These are phyloP conservation scores for Natrix natrix DNA, from an alignment of 2,797 vertebrate genomes.

Conservation along the genomic window DNA sequence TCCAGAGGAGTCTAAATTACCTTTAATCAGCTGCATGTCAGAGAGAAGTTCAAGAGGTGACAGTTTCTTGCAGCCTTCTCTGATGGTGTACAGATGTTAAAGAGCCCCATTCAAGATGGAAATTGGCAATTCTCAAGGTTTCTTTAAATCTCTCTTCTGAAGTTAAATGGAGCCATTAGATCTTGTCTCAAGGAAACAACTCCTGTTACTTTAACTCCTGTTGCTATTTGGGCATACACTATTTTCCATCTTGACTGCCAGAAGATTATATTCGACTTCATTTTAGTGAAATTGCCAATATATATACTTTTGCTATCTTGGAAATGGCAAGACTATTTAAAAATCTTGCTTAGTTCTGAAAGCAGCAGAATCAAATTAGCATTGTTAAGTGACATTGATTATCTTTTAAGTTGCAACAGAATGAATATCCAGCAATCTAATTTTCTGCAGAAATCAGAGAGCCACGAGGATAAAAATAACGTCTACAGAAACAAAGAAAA, in stretches of 20 bases:
- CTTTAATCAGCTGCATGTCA: neutral
- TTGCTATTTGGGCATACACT: neutral
- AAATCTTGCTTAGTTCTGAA: neutral
- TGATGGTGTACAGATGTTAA: neutral
- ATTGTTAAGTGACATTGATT: constrained; percentile 7
- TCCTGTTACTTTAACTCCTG: neutral
- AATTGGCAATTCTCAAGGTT: neutral
- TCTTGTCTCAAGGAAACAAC: neutral
- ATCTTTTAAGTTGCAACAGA: constrained; percentile 12
- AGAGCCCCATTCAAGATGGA: neutral
- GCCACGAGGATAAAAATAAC: neutral
- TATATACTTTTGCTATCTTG: neutral
- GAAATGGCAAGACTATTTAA: constrained; percentile 6
- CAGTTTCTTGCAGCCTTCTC: neutral
- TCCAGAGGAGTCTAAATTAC: neutral
- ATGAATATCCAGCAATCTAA: constrained; percentile 12
- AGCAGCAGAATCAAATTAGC: neutral
- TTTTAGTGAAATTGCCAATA: neutral
- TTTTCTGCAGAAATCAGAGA: constrained; percentile 16
- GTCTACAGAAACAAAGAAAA: neutral
- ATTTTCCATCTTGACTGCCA: neutral
- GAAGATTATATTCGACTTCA: neutral
- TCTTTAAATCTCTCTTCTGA: neutral
- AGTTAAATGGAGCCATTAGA: neutral
- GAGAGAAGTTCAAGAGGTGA: neutral